A percentile compares a stretch with the other conserved stretches of the same genome.
These are phyloP conservation scores for Scolanthus callimorphus DNA, from an alignment of 92 coral and sea anemone genomes.

Conservation along the genomic window DNA sequence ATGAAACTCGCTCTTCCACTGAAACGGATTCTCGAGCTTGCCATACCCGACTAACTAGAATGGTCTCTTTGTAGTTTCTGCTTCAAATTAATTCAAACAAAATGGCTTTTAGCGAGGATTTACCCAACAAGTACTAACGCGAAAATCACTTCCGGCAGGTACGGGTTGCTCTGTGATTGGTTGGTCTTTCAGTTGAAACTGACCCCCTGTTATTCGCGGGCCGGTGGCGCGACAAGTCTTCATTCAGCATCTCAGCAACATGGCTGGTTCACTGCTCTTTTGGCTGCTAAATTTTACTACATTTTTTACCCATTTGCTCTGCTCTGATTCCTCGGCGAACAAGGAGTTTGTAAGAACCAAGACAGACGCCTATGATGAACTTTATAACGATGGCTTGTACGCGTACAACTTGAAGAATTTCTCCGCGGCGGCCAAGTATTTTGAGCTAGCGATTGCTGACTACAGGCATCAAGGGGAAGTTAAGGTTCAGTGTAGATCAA, in stretches of 20 bases:
- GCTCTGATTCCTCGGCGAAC: constrained; percentile 38
- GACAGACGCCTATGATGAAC: constrained; percentile 79
- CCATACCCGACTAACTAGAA: no score
- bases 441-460: constrained; percentile 87
- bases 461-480: constrained; percentile 72
- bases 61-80: no score
- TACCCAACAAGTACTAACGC: background rate
- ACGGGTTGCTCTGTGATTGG: constrained; percentile 24
- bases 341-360: constrained; percentile 30
- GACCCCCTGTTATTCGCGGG: background rate
- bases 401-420: constrained; percentile 70
- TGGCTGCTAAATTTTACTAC: background rate
- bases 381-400: constrained; percentile 64
- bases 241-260: background rate
- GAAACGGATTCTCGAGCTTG: no score
- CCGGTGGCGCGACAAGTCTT: background rate
- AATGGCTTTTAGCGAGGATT: no score
- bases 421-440: constrained; percentile 42
- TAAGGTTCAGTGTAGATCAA: constrained; percentile 70
- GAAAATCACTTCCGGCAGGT: constrained; percentile 27
- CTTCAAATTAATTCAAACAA: no score
- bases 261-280: background rate
- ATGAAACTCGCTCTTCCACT: no score
- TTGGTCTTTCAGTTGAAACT: background rate
- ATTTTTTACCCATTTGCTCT: constrained; percentile 12